Base-by-base conservation (phyloP, 2,113 vertebrate genomes). In the Pipa parva region DNA sequence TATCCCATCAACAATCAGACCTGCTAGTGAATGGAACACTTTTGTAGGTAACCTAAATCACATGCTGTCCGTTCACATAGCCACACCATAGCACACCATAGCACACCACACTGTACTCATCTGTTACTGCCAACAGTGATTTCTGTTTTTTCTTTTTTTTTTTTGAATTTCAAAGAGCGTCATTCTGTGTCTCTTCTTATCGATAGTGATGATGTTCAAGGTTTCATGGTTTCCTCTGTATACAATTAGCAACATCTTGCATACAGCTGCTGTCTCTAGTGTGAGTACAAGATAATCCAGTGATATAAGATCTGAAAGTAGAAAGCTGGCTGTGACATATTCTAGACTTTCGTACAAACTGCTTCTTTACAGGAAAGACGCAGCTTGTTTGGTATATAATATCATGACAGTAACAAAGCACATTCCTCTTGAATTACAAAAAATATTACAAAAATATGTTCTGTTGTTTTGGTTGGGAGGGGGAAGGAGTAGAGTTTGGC, bases 311-410 rank as follows among this genome's bases (percentile, higher is more conserved):
- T 68, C 58, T 58, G 65, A 67, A 36, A 58, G 50, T 8, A 45
- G 63, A 31, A 67, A 24, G 18, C 8, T 45, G 39, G 42, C 33
- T 58, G 26, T 20, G 26, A 29, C 27, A 37, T 71, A 45, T 27
- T 57, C 39, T n/a, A 29, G 20, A 45, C 62, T 54, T 6, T 18
- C 65, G 0, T 48, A 42, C 62, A 72, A 58, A 28, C 51, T 0
- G 1, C 6, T 52, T 71, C 61, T 63, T 64, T 60, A 59, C 36
- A 57, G 39, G 58, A 57, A 1, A 7, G 50, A 5, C 25, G 4
- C 12, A 8, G 51, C n/a, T 51, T 77, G 71, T 71, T 80, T 81
- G 28, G 37, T 39, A 13, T 17, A 39, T 39, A 39, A 39, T 39
- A 15, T 39, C 37, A 13, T 15, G 2, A 6, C 29, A 6, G 29